A percentile compares a stretch with the other conserved stretches of the same genome.
Evolutionary conservation across 2,113 vertebrate genomes (phyloP).

Genomic region (Hystrix cristata): DNA sequence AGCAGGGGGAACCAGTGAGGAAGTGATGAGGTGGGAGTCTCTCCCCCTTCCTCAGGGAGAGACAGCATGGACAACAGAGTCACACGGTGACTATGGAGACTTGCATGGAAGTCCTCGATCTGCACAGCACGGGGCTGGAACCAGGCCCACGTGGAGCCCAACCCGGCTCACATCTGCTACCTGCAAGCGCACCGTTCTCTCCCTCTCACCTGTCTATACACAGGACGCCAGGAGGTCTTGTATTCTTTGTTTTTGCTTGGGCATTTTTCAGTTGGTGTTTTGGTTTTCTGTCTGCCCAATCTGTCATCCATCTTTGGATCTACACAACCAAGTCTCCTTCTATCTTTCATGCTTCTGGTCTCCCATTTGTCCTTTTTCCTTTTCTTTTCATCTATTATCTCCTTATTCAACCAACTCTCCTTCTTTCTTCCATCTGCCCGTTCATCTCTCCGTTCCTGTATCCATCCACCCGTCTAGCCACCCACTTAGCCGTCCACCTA

Average conservation of each 20-base stretch:
- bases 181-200: neutral
- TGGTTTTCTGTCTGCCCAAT: neutral
- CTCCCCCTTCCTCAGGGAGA: neutral
- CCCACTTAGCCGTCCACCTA: no score
- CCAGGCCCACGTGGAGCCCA: neutral
- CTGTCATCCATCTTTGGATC: neutral
- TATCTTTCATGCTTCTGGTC: neutral
- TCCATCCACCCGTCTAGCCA: no score
- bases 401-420: neutral
- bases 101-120: rapidly evolving
- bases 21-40: neutral
- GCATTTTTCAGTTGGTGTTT: neutral
- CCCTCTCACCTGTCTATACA: no score
- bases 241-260: neutral
- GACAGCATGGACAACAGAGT: neutral
- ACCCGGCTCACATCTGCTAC: rapidly evolving
- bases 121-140: neutral
- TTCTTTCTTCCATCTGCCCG: neutral
- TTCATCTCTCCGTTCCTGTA: rapidly evolving
- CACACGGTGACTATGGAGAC: no score
- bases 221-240: neutral
- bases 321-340: neutral
- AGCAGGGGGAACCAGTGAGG: neutral
- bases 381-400: neutral
- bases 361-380: neutral